Base-by-base conservation (phyloP, 2,797 vertebrate genomes). In the Spea hammondii region DNA sequence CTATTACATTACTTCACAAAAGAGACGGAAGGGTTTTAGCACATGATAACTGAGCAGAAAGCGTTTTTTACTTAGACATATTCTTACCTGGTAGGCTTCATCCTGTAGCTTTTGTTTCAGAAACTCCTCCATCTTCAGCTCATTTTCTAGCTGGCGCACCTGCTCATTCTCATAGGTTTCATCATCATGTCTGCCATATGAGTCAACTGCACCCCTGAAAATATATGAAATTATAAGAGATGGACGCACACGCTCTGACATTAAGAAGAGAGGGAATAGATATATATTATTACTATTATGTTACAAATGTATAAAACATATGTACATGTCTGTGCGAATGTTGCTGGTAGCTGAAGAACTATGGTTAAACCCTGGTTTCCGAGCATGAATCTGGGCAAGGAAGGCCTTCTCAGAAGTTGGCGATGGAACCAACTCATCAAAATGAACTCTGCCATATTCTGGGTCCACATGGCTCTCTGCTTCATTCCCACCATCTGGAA, bases 51-150 rank as follows among this genome's bases (percentile, higher is more conserved):
- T 17, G 17, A 17, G 17, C 17, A 17, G 17, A 17, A 17, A 17
- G 17, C 17, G 17, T 17, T 17, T 17, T 17, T 17, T 17, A 17
- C 17, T 17, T 17, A 17, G 17, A 17, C 1, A 17, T 17, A 17
- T 17, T 17, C 9, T 86, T 89, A 99, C 97, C 96, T 96, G 93
- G 86, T 95, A 95, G 0, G 92, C 89, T 85, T 98, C 95, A 70
- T 98, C 96, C 81, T 94, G 92, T 84, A 94, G 91, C 85, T 94
- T 94, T 88, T 95, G 96, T 86, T 95, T 96, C 86, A 96, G 91
- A 74, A 96, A 93, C 57, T 98, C 95, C 70, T 96, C 96, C 90
- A 96, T 91, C 78, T 93, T 94, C 82, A 98, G 91, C 82, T 98
- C 95, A 0, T 93, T 93, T 86, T 99, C 95, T 85, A 98, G 92